Evolutionary conservation across 2,113 vertebrate genomes (phyloP).

Genomic region (Helogale parvula): DNA sequence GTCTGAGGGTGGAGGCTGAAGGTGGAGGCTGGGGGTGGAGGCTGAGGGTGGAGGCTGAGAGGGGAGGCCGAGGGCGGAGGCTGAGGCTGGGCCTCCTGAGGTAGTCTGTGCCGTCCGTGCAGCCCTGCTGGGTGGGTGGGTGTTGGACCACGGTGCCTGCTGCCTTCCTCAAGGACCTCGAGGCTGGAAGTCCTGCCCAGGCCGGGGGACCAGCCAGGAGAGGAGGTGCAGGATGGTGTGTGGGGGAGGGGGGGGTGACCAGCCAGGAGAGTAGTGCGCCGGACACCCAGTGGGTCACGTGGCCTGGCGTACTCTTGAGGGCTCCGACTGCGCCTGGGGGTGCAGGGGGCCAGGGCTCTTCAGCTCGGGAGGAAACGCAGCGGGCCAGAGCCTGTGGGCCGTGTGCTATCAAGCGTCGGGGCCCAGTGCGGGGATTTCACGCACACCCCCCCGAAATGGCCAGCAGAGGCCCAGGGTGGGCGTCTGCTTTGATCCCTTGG

Average conservation of each 20-base stretch:
- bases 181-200: background rate
- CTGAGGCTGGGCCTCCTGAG: background rate
- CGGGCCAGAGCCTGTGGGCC: rapidly evolving
- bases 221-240: background rate
- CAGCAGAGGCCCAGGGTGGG: background rate
- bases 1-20: background rate
- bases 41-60: too few species aligned
- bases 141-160: background rate
- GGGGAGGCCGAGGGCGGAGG: background rate
- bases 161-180: background rate
- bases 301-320: background rate
- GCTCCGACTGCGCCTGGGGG: background rate
- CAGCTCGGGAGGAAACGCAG: rapidly evolving
- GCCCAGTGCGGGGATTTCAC: background rate
- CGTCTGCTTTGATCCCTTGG: background rate
- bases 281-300: rapidly evolving
- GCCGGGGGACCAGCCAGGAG: too few species aligned
- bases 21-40: too few species aligned
- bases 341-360: background rate
- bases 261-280: rapidly evolving
- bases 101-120: too few species aligned
- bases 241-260: background rate
- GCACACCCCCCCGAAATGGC: rapidly evolving
- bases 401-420: background rate
- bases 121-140: background rate